Evolutionary conservation across 2,888 invertebrate species (phyloP), one percentile per base, ranked within the genome.

Genomic region (Leucophenga montana): DNA sequence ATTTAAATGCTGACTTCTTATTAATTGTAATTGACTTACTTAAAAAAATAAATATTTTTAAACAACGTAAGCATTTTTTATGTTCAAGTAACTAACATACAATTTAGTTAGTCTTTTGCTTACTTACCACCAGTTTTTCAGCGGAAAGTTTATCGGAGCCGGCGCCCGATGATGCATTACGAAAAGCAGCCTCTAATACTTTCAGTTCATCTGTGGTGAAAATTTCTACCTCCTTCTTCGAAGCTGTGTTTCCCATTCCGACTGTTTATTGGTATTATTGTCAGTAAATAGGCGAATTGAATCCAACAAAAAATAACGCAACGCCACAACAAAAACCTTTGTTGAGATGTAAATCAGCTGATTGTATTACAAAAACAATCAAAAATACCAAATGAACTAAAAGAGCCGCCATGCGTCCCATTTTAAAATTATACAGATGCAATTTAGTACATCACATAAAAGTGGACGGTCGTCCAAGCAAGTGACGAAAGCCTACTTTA

Each of bases 171-270:
- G 80, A 77, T 2, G 80, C 76, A 50, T 79, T 76, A 9, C 81
- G 82, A 71, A 84, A 86, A 8, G 86, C 84, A 1, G 76, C 75
- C 53, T 86, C 86, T 67, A 86, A 69, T 33, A 84, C 73, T 54
- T 84, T 83, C 20, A 83, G 48, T 68, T 87, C 86, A 2, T 87
- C 87, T 0, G 76, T 48, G 3, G 84, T 85, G 68, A 80, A 86
- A 71, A 75, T 82, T 27, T 81, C 81, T 71, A 73, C 68, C 48
- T 82, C 81, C 31, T 75, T 77, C 72, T 80, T 81, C 59, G 79
- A 70, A 66, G 70, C 77, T 11, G 75, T 69, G 46, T 82, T 81
- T 5, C 81, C 81, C 81, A 81, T 81, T 39, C 50, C 61, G 61
- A 70, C 8, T 39, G 3, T 39, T 39, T 39, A 39, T 39, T 39